Base-by-base conservation (phyloP, 2,797 vertebrate genomes). In the Tragopan temminckii region DNA sequence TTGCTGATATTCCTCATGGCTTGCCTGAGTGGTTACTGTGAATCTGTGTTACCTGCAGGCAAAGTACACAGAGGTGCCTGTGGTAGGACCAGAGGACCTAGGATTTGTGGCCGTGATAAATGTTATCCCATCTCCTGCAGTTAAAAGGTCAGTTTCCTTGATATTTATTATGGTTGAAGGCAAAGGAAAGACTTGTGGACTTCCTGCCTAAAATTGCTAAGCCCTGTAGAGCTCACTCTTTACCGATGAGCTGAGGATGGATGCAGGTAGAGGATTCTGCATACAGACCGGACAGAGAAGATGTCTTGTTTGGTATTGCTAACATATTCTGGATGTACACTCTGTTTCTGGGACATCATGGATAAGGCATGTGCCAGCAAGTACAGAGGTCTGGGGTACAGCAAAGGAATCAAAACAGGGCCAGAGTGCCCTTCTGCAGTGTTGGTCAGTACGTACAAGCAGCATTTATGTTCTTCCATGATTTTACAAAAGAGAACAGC, bases 241-340 rank as follows among this genome's bases (percentile, higher is more conserved):
- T 35, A 40, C 36, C 18, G 40, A 1, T 23, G 42, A 88, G 18
- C 27, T 29, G 15, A 81, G 45, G 50, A 59, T 59, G n/a, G 43
- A 15, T 42, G 27, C 33, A 12, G 31, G 61, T 35, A 35, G 18
- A 31, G 52, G 0, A 0, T 14, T 70, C 2, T 43, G 1, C 11
- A 8, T 21, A 27, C 5, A 55, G n/a, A 46, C 29, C 55, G 71
- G 53, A 9, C 45, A 67, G 74, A 58, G 15, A 11, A 19, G 16
- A 15, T 23, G 25, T 25, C 62, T 70, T 45, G 45, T 6, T 52
- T 62, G 25, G 0, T 62, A 20, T 20, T 58, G 69, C 14, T 35
- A 38, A 6, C 6, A 12, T 67, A 13, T 11, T 83, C 40, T 18
- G 27, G 33, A 33, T 48, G n/a, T 11, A 2, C 7, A 10, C 13